Evolutionary conservation across 2,797 vertebrate genomes (phyloP), one percentile per base, ranked within the genome.

Genomic region (Buphagus erythrorhynchus): DNA sequence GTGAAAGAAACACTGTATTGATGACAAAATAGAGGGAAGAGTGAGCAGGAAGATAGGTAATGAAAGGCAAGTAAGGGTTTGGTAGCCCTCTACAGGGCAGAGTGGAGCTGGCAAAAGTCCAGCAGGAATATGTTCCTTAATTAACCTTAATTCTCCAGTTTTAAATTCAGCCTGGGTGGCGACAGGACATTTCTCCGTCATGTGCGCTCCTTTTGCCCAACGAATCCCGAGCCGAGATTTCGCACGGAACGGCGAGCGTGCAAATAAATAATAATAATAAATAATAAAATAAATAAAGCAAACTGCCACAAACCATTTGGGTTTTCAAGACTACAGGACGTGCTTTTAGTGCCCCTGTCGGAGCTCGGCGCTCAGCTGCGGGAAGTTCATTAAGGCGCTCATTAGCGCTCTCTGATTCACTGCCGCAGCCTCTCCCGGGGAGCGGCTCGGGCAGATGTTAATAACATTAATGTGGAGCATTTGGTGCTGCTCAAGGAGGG

Each of bases 341-440:
- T 26, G 72, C 61, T 96, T 96, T 95, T 81, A 97, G 95, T 86
- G 82, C 68, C 57, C 16, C 24, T 95, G 88, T 97, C 21, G 5
- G 87, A 96, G 94, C 63, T 31, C 45, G 14, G 57, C 45, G 45
- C 95, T 96, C 79, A 31, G 20, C 95, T 76, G 94, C 38, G 75
- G 93, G 92, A 97, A 96, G 92, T 98, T 98, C 97, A 98, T 98
- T 98, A 98, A 93, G 73, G 74, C 29, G 9, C 95, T 96, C 96
- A 90, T 97, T 97, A 97, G 95, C 33, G 74, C 93, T 95, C 31
- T 89, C 88, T 92, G 97, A 97, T 97, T 97, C 94, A 90, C 24
- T 79, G 96, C 95, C 62, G 90, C 89, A 85, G 83, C 87, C 48
- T 62, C 88, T 89, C 88, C 40, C 95, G 79, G 87, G 91, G 94